A percentile compares a stretch with the other conserved stretches of the same genome.
phyloP scores from a whole-genome alignment of 2,113 vertebrate species.

The Oenanthe oenanthe region DNA sequence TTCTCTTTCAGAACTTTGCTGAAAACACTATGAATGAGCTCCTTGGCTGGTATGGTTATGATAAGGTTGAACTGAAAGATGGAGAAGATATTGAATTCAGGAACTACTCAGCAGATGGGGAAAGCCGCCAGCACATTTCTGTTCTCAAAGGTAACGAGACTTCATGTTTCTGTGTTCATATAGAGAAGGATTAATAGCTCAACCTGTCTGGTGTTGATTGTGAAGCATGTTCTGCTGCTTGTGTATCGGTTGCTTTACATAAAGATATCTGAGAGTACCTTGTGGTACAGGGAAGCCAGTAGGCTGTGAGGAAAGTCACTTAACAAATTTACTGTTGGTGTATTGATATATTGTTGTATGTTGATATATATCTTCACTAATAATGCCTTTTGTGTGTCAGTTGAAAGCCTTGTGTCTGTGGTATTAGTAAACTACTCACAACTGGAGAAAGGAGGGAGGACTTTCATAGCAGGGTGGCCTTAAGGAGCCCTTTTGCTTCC shows the following conservation, averaged over 20 bases:
- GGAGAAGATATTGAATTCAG: slow-evolving; percentile 96
- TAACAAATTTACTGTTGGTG: slow-evolving; percentile 1
- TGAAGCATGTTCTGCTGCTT: slow-evolving; percentile 48
- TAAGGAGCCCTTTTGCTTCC: not conserved
- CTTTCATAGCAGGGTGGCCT: not conserved
- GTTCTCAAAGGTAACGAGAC: slow-evolving; percentile 94
- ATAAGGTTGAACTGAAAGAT: slow-evolving; percentile 98
- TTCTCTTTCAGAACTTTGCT: slow-evolving; percentile 94
- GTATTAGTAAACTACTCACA: not conserved
- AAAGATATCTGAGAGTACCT: not conserved
- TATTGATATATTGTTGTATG: not conserved
- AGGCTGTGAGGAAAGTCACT: not conserved
- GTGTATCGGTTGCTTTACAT: slow-evolving; percentile 36
- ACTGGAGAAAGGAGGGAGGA: not conserved
- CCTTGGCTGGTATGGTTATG: slow-evolving; percentile 99
- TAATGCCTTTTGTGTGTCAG: not conserved
- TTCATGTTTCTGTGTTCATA: slow-evolving; percentile 66
- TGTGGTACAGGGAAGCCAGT: not conserved
- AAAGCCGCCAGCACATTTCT: slow-evolving; percentile 95
- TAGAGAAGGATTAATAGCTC: slow-evolving; percentile 63
- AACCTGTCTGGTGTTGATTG: slow-evolving; percentile 24
- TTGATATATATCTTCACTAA: not conserved
- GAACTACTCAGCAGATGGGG: slow-evolving; percentile 88
- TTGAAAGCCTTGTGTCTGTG: not conserved
- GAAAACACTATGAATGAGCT: slow-evolving; percentile 99